phyloP scores from a whole-genome alignment of 2,797 vertebrate genomes.

The Setipinna tenuifilis region DNA sequence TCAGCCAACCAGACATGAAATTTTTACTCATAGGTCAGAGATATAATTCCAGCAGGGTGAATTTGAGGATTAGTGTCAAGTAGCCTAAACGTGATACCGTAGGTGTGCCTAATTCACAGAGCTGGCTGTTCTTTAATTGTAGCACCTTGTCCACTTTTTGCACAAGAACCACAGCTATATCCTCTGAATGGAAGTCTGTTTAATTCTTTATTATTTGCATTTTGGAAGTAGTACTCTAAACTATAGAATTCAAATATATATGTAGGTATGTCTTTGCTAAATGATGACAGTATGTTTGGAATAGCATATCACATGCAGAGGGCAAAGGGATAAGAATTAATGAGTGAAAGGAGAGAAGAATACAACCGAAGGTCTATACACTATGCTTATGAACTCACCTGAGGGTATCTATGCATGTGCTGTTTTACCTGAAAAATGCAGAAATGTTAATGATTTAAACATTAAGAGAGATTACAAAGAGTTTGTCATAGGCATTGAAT shows the following conservation, averaged over 20 bases:
- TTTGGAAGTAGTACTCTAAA: too few relatives aligned
- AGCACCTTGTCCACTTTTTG: not conserved
- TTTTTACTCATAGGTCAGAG: constrained; percentile 16
- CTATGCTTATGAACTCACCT: not conserved
- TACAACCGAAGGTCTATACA: not conserved
- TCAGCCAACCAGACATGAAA: constrained; percentile 13
- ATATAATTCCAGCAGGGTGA: constrained; percentile 16
- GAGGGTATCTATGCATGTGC: not conserved
- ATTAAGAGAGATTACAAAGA: not conserved
- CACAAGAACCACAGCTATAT: not conserved
- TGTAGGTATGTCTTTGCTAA: too few relatives aligned
- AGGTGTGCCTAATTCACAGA: constrained; percentile 19
- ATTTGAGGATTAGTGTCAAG: constrained; percentile 17
- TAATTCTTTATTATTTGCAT: not conserved
- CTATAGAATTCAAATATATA: too few relatives aligned
- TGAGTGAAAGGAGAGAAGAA: not conserved
- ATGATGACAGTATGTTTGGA: too few relatives aligned
- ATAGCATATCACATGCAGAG: too few relatives aligned
- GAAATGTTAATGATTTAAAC: not conserved
- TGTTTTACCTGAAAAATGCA: not conserved
- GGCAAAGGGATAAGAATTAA: too few relatives aligned
- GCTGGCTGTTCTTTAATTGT: constrained; percentile 6
- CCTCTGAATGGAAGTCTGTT: not conserved
- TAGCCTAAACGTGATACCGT: constrained; percentile 12
- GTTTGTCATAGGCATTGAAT: not conserved